phyloP scores from a whole-genome alignment of 2,888 invertebrate genomes.

The Helobdella robusta region DNA sequence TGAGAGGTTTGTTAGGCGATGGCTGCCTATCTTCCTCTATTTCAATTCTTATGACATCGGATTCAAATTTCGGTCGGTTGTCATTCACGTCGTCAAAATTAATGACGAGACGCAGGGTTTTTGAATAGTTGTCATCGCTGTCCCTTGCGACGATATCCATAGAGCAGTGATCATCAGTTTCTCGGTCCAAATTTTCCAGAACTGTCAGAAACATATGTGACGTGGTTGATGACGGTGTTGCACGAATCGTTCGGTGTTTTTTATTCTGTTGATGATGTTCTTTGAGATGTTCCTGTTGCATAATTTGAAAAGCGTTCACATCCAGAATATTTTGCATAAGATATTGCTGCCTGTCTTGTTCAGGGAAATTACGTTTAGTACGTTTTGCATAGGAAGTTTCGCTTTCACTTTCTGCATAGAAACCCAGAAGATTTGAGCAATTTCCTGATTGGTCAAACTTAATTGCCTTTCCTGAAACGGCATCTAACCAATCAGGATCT shows the following conservation, averaged over 20 bases:
- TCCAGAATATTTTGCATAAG: not conserved
- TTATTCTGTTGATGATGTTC: not conserved
- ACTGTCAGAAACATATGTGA: constrained; percentile 12
- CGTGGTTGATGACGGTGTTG: not conserved
- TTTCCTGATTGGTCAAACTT: constrained; percentile 12
- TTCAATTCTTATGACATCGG: not conserved
- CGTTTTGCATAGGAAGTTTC: no score
- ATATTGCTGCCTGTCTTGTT: no score
- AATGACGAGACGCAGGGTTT: not conserved
- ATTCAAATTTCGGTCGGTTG: constrained; percentile 18
- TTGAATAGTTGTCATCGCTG: not conserved
- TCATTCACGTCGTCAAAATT: constrained; percentile 15
- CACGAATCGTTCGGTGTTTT: not conserved
- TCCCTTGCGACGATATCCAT: constrained; percentile 2
- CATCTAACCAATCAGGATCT: constrained; percentile 14
- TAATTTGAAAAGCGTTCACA: not conserved
- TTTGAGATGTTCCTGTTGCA: not conserved
- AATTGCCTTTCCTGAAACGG: not conserved
- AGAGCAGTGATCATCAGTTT: not conserved
- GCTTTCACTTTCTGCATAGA: not conserved
- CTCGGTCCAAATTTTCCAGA: constrained; percentile 3
- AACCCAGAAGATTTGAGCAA: not conserved
- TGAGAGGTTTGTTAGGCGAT: not conserved
- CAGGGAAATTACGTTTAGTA: no score
- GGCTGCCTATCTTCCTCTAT: constrained; percentile 10